Percentiles rank a stretch among this genome's conserved stretches.
phyloP scores from a whole-genome alignment of 2,113 vertebrate species.

The Antigone vipio region DNA sequence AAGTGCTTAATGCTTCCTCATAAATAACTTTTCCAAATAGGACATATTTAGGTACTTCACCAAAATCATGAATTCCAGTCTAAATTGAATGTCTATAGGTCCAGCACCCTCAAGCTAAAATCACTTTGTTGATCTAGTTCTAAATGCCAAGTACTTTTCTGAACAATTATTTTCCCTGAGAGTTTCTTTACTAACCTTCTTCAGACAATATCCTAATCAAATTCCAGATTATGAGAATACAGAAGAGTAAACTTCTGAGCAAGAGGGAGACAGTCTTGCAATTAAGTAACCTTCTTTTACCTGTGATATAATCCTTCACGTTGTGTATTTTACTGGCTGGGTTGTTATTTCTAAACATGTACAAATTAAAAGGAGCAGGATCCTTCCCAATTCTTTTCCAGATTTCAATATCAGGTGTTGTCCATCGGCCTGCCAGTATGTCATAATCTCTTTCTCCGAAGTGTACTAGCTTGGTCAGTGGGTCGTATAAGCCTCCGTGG shows the following conservation, averaged over 20 bases:
- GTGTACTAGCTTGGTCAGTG: conserved; percentile 93
- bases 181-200: neutral
- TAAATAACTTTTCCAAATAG: neutral
- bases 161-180: neutral
- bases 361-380: conserved; percentile 94
- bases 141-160: neutral
- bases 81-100: neutral
- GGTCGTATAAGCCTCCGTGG: conserved; percentile 93
- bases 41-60: neutral
- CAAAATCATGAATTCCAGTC: neutral
- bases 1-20: neutral
- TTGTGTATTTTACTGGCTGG: conserved; percentile 96
- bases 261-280: neutral
- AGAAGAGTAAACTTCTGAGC: neutral
- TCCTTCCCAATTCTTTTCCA: conserved; percentile 91
- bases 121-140: neutral
- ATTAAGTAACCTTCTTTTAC: conserved; percentile 69
- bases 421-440: conserved; percentile 95
- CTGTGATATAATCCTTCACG: conserved; percentile 94
- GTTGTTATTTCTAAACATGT: conserved; percentile 98
- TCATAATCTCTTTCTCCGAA: conserved; percentile 96
- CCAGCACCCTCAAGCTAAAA: neutral
- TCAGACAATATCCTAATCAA: neutral
- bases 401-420: conserved; percentile 88
- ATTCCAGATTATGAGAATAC: neutral